These are phyloP conservation scores for Napeogenes sylphis DNA, from an alignment of 2,888 invertebrate genomes.

Conservation along the genomic window DNA sequence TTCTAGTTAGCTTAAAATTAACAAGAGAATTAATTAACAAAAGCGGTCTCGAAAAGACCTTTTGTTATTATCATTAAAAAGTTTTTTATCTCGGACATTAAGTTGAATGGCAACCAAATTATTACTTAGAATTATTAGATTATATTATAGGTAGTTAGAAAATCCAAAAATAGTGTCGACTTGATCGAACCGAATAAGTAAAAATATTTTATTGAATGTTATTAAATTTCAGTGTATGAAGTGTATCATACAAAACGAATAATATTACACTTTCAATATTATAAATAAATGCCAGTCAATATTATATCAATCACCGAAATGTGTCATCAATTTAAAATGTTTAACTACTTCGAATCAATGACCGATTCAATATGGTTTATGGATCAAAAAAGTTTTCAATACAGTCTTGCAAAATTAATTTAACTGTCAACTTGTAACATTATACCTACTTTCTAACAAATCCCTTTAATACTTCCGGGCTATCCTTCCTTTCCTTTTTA, in stretches of 20 bases:
- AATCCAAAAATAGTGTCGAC: too few species aligned
- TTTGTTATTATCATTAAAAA: too few species aligned
- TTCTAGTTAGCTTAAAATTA: too few species aligned
- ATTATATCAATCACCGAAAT: neutral
- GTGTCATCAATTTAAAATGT: slow-evolving; percentile 18
- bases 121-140: too few species aligned
- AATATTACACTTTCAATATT: slow-evolving; percentile 19
- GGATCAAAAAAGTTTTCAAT: neutral
- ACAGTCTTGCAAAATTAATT: neutral
- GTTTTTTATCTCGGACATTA: too few species aligned
- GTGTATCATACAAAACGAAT: slow-evolving; percentile 22
- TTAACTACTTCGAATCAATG: slow-evolving; percentile 15
- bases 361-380: neutral
- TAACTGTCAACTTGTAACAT: neutral
- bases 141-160: too few species aligned
- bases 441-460: neutral
- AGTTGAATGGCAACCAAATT: too few species aligned
- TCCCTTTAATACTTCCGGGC: neutral
- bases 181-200: neutral
- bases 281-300: slow-evolving; percentile 15
- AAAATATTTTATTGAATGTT: slow-evolving; percentile 9
- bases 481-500: neutral
- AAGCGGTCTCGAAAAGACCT: too few species aligned
- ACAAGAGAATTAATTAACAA: too few species aligned
- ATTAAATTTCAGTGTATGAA: slow-evolving; percentile 9